These are phyloP conservation scores for Egretta garzetta DNA, from an alignment of 2,113 vertebrate species.

Conservation along the genomic window DNA sequence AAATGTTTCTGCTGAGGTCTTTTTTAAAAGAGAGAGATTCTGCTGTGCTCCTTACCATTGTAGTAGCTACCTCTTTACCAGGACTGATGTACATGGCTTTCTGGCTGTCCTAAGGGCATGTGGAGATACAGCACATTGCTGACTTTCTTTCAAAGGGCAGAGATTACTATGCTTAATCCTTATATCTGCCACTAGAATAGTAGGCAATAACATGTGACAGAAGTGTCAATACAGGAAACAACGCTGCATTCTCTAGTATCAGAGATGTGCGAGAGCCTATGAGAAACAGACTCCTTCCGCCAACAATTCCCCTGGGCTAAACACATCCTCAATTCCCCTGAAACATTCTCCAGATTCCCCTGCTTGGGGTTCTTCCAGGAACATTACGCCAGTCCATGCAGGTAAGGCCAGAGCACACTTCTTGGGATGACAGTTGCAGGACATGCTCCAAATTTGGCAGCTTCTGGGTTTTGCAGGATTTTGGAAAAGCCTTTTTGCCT, in stretches of 20 bases:
- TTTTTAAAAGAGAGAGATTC: neutral
- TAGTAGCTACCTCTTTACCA: neutral
- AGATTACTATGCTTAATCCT: neutral
- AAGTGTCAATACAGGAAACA: neutral
- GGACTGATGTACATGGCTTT: neutral
- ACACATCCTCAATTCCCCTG: neutral
- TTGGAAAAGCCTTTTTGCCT: neutral
- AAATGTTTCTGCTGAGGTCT: neutral
- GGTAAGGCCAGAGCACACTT: neutral
- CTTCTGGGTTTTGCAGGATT: neutral
- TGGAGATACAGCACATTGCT: neutral
- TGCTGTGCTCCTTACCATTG: neutral
- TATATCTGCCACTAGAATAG: neutral
- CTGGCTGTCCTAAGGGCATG: neutral
- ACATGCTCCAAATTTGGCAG: neutral
- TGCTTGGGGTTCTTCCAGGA: neutral
- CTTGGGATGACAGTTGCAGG: neutral
- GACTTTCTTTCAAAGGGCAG: neutral
- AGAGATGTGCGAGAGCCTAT: neutral
- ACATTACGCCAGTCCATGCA: neutral
- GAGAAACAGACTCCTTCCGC: neutral
- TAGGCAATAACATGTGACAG: neutral
- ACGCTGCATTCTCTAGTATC: neutral
- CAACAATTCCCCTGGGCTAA: neutral
- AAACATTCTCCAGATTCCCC: accelerated